phyloP scores from a whole-genome alignment of 2,797 vertebrate genomes.

The Melanotaenia nigrans region DNA sequence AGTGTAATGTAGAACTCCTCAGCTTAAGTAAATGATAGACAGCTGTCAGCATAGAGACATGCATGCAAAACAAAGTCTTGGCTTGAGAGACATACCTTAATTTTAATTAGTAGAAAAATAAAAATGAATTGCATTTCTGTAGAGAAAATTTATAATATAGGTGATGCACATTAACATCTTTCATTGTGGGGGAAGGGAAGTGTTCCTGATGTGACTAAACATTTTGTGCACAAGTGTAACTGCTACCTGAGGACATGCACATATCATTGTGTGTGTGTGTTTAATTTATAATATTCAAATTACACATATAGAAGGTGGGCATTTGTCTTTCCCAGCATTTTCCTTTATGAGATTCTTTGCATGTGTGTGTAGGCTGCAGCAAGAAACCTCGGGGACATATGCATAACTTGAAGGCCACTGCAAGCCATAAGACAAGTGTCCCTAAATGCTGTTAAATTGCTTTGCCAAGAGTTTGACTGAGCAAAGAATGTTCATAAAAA shows the following conservation, averaged over 20 bases:
- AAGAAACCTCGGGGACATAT: background rate
- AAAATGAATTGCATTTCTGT: slow-evolving; percentile 12
- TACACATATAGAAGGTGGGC: slow-evolving; percentile 1
- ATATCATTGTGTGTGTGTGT: slow-evolving; percentile 3
- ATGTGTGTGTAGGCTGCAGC: slow-evolving; percentile 2
- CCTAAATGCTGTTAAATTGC: slow-evolving; percentile 38
- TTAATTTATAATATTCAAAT: slow-evolving; percentile 29
- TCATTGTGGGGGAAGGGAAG: background rate
- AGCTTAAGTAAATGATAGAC: background rate
- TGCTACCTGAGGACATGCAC: background rate
- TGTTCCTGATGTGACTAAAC: slow-evolving; percentile 4
- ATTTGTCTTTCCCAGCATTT: slow-evolving; percentile 23
- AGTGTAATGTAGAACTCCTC: background rate
- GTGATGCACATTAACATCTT: background rate
- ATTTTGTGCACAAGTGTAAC: slow-evolving; percentile 14
- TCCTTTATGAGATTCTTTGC: slow-evolving; percentile 38
- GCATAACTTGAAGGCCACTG: slow-evolving; percentile 21
- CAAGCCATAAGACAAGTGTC: slow-evolving; percentile 41
- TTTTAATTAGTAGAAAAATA: background rate
- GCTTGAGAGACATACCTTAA: background rate
- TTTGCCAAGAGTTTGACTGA: slow-evolving; percentile 29
- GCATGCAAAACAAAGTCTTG: background rate
- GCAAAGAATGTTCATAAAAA: slow-evolving; percentile 12
- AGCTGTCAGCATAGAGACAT: background rate
- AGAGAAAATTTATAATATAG: slow-evolving; percentile 9